Base-by-base conservation (phyloP, 2,888 invertebrate genomes). In the Ecliptopera silaceata region DNA sequence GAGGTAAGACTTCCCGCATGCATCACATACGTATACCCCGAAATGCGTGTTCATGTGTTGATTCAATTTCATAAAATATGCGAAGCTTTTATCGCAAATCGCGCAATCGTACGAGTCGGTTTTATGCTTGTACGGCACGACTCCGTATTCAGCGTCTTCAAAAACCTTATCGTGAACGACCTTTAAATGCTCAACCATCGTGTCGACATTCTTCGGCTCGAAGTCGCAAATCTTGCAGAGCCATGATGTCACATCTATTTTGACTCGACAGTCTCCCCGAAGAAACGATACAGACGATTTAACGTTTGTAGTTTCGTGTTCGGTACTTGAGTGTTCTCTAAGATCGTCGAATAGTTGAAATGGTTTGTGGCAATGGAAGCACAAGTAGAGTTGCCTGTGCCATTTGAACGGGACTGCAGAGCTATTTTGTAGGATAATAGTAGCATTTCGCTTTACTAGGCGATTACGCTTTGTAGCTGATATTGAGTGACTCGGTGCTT, bases 21-120 rank as follows among this genome's bases (percentile, higher is more conserved):
- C 75, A 17, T 77, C 81, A 45, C 90, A 91, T n/a, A 90, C 82
- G 42, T 83, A 82, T 41, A 86, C 82, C 0, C 83, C 86, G 63
- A 80, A 86, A 41, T 91, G 90, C n/a, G 72, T 71, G 41, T 90
- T 89, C 66, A 87, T 80, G 60, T 90, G 90, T 0, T 70, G 80
- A 56, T 89, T 89, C 3, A 90, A 64, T 59, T 82, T 86, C 0
- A 80, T 72, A 50, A 89, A 90, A 1, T 84, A 56, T 3, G 79
- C 78, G 38, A 86, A 91, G 3, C 66, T 70, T 49, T 79, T 74
- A 0, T 73, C 73, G 39, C 90, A 90, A 43, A 79, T 70, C 0
- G 77, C 74, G 56, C 90, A 91, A 18, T 46, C 46, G 41, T 29
- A 59, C 13, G 54, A 54, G 1, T 50, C 29, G 3, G 13, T 4